Percentiles rank a stretch among this genome's conserved stretches.
phyloP scores from a whole-genome alignment of 2,888 invertebrate genomes.

The Scaptomyza cyrtandrae region DNA sequence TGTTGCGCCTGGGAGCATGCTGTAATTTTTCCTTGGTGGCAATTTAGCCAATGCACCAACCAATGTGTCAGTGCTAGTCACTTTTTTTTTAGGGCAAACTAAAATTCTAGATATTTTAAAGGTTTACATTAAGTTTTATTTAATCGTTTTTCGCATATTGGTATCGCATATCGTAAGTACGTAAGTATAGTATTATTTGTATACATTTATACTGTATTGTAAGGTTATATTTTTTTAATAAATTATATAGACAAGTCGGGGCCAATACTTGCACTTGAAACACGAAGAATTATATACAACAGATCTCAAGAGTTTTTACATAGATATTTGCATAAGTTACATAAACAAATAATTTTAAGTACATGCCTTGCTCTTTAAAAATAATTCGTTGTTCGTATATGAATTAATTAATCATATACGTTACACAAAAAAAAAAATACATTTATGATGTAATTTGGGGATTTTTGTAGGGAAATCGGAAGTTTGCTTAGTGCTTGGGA shows the following conservation, averaged over 20 bases:
- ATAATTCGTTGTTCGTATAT: constrained; percentile 64
- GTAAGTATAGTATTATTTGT: constrained; percentile 31
- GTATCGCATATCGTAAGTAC: constrained; percentile 55
- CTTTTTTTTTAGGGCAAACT: not conserved
- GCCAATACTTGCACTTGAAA: constrained; percentile 59
- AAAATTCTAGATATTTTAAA: not conserved
- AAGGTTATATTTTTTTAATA: constrained; percentile 52
- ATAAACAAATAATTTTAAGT: constrained; percentile 49
- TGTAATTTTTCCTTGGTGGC: too few relatives aligned
- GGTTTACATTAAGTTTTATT: constrained; percentile 50
- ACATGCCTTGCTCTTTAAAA: constrained; percentile 51
- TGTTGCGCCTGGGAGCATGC: not conserved
- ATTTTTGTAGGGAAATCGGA: not conserved
- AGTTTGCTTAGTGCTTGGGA: constrained; percentile 44
- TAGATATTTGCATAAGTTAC: constrained; percentile 35
- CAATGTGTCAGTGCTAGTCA: not conserved
- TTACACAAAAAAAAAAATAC: constrained; percentile 31
- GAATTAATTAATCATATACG: not conserved
- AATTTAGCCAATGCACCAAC: not conserved
- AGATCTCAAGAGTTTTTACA: constrained; percentile 42
- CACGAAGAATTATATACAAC: constrained; percentile 70
- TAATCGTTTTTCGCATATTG: constrained; percentile 64
- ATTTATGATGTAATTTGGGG: not conserved
- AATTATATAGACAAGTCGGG: constrained; percentile 59
- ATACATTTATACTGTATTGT: constrained; percentile 29